Base-by-base conservation (phyloP, 2,888 invertebrate genomes). In the Danaus chrysippus region DNA sequence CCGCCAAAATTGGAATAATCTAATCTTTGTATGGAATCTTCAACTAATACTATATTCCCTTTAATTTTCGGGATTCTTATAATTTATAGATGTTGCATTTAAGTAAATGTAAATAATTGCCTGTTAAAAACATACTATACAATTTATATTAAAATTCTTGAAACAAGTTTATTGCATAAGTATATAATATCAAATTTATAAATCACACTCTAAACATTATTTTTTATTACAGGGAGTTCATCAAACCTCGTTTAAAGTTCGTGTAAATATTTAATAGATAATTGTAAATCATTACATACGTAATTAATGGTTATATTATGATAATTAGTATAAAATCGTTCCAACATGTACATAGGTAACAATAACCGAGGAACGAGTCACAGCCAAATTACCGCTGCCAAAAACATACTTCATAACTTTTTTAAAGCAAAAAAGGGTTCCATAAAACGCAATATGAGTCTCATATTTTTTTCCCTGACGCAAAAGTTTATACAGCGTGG, bases 1-100 rank as follows among this genome's bases (percentile, higher is more conserved):
- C 71, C 73, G 70, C 69, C 72, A 67, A 70, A 77, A 81, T 80
- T 75, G 76, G 75, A 78, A 78, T 78, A 81, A 80, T 81, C 76
- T 78, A 78, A 84, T 83, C 78, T 77, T 73, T 71, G 70, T 68
- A 70, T 70, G 69, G 73, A 83, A 78, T 78, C 75, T 67, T 73
- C 70, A 73, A 73, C 75, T 73, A 72, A 71, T 70, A 68, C 70
- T 79, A 76, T 76, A 78, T 76, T 77, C 68, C 73, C 71, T 72
- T 70, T 34, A 34, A 34, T 34, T 34, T 34, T 34, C 23, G 23
- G 23, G 23, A 34, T 2, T 34, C 23, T 34, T 8, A 34, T 34
- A 34, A 34, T 34, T 34, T 34, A 34, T 6, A 34, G 23, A 34
- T 34, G 6, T 34, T 34, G 23, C 6, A 34, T 34, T 34, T 34